phyloP scores from a whole-genome alignment of 1,140 invertebrate species.

The Acromyrmex heyeri region DNA sequence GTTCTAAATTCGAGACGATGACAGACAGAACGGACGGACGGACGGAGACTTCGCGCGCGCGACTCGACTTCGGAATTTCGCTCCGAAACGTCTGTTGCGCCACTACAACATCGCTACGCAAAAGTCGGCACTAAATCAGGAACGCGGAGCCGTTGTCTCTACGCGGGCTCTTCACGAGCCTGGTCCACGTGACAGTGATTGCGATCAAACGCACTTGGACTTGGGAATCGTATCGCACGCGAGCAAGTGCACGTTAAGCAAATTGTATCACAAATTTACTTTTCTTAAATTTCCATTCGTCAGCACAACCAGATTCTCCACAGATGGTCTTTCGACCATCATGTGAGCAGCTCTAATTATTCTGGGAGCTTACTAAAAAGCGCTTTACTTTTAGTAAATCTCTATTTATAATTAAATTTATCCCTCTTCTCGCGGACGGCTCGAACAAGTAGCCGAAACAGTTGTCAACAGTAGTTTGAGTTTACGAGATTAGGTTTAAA shows the following conservation, averaged over 20 bases:
- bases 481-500: no score
- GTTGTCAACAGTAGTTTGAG: no score
- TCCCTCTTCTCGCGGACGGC: no score
- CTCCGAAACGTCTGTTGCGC: conserved; percentile 68
- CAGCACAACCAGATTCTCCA: no score
- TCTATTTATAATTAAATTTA: no score
- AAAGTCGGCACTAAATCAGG: conserved; percentile 6
- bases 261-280: not conserved
- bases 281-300: no score
- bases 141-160: conserved; percentile 12
- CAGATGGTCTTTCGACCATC: no score
- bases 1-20: conserved; percentile 70
- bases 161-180: not conserved
- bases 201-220: not conserved
- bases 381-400: no score
- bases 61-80: conserved; percentile 61
- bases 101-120: conserved; percentile 23
- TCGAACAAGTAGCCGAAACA: no score
- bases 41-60: conserved; percentile 49
- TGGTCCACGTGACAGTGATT: not conserved
- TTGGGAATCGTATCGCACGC: not conserved
- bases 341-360: no score
- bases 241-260: not conserved
- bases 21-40: not conserved
- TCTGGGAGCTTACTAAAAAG: no score